Evolutionary conservation across 2,113 vertebrate species (phyloP), one percentile per base, ranked within the genome.

Genomic region (Oenanthe oenanthe): DNA sequence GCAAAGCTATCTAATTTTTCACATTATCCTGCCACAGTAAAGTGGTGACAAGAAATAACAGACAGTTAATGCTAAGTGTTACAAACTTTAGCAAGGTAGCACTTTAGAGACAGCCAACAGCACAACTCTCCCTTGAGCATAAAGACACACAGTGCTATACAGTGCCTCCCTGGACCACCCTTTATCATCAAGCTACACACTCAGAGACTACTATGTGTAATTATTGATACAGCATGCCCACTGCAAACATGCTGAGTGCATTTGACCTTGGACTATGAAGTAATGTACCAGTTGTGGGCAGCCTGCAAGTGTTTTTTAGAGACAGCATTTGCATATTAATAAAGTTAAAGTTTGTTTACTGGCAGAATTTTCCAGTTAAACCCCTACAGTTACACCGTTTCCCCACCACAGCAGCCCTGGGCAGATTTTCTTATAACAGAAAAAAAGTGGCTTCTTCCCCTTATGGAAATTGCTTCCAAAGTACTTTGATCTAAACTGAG

Each of bases 321-420:
- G 61, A 45, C 32, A 58, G 45, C 8, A 58, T 89, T 87, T 95
- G 48, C 70, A 87, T 66, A 42, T 87, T 82, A 87, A 89, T 72
- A 91, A 77, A 81, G 45, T 68, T 85, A 85, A 84, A 87, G 21
- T 36, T 70, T 88, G 57, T 81, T 91, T 79, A 57, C 42, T 25
- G 26, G 21, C 42, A 87, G 80, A 89, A 67, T 89, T 91, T 91
- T 91, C 77, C 91, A 75, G 91, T 91, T 84, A 81, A 88, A 93
- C 84, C 86, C 84, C 70, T 68, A 67, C 2, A 87, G 56, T 60
- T 86, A 84, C 58, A 71, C 42, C 67, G 38, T 51, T 67, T 90
- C 67, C 62, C 48, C 51, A 48, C 11, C 60, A 90, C 63, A 70
- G 71, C 56, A 88, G 51, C 20, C 67, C 54, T 73, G 53, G 54